Evolutionary conservation across 2,113 vertebrate genomes (phyloP).

Genomic region (Pithys albifrons): DNA sequence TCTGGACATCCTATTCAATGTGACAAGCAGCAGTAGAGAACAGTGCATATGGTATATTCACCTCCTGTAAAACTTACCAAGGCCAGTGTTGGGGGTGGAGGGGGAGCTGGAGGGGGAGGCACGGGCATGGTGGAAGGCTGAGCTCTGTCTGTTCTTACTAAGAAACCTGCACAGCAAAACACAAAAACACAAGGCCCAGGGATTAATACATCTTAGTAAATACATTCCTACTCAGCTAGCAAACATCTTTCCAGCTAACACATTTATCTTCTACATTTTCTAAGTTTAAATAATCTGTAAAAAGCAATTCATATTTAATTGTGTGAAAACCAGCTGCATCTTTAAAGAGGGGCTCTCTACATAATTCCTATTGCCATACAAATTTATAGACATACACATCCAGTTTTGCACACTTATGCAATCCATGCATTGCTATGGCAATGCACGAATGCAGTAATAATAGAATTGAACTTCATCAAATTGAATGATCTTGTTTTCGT

Average conservation of each 20-base stretch:
- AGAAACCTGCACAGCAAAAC: slow-evolving; percentile 66
- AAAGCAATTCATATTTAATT: not conserved
- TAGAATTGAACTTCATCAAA: not conserved
- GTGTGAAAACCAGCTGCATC: not conserved
- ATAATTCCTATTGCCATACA: not conserved
- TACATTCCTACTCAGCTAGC: not conserved
- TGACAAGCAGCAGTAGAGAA: not conserved
- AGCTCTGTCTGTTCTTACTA: slow-evolving; percentile 43
- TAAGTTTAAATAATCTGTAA: not conserved
- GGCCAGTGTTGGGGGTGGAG: slow-evolving; percentile 86
- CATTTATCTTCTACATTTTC: not conserved
- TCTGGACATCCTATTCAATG: not conserved
- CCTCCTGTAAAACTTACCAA: slow-evolving; percentile 75
- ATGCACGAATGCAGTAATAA: not conserved
- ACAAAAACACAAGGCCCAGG: not conserved
- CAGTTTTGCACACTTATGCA: not conserved
- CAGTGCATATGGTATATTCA: not conserved
- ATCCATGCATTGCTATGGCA: not conserved
- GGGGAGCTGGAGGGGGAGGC: slow-evolving; percentile 86
- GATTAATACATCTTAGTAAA: not conserved
- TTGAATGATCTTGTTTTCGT: not conserved
- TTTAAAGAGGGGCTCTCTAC: not conserved
- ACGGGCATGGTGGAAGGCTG: slow-evolving; percentile 85
- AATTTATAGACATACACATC: not conserved
- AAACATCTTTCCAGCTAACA: not conserved